Percentiles rank a stretch among this genome's conserved stretches.
Conservation (phyloP, 2,113 vertebrate species). For the Suncus etruscus region DNA sequence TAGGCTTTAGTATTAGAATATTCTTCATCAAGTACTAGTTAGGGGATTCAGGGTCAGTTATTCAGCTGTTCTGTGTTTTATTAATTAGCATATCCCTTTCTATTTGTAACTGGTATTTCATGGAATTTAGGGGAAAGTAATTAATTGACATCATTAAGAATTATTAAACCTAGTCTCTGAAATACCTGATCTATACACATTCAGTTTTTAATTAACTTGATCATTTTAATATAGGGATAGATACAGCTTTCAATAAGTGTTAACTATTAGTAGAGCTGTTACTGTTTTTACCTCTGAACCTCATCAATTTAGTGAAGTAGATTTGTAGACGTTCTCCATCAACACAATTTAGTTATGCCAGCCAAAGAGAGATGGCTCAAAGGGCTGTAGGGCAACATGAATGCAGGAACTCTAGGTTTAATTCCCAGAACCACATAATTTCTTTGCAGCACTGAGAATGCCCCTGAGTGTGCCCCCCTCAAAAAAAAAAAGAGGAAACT, state of each 20-base stretch:
- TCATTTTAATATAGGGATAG: neutral
- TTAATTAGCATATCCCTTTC: neutral
- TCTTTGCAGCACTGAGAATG: too few species aligned
- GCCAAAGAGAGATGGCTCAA: too few species aligned
- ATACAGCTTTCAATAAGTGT: neutral
- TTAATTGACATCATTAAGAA: constrained; percentile 1
- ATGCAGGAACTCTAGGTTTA: too few species aligned
- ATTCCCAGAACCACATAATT: too few species aligned
- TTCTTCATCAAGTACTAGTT: neutral
- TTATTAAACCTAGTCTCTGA: constrained; percentile 37
- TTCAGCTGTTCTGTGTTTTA: neutral
- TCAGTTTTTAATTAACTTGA: constrained; percentile 44
- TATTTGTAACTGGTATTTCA: neutral
- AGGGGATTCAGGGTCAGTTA: neutral
- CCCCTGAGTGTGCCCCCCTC: too few species aligned
- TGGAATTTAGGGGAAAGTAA: neutral
- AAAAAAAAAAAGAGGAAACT: neutral
- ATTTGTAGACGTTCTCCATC: neutral
- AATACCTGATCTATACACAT: neutral
- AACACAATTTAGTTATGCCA: too few species aligned
- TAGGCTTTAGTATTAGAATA: constrained; percentile 27
- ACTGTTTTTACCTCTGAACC: constrained; percentile 21
- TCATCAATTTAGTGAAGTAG: neutral
- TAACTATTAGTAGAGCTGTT: constrained; percentile 3
- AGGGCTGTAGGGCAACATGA: too few species aligned